phyloP scores from a whole-genome alignment of 2,113 vertebrate species.

The Carollia perspicillata region DNA sequence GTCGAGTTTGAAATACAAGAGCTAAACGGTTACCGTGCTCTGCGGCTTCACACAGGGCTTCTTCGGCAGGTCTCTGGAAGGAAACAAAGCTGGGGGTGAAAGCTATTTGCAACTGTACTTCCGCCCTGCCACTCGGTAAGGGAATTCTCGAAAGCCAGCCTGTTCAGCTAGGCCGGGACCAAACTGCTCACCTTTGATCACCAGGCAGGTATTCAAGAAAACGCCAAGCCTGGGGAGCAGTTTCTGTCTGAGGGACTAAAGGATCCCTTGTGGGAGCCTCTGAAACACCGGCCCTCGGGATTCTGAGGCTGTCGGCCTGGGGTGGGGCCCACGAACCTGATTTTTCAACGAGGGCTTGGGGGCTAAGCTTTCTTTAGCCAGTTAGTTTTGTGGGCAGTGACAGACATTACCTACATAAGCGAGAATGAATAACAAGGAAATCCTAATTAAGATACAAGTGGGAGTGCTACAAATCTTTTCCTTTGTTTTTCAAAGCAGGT shows the following conservation, averaged over 20 bases:
- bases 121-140: background rate
- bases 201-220: background rate
- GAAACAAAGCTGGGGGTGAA: slow-evolving; percentile 68
- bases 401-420: background rate
- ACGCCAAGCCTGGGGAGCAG: background rate
- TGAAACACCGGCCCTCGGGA: background rate
- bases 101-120: background rate
- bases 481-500: background rate
- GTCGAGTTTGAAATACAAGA: background rate
- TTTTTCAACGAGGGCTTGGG: background rate
- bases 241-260: background rate
- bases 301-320: background rate
- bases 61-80: slow-evolving; percentile 83
- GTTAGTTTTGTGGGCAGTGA: background rate
- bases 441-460: background rate
- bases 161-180: background rate
- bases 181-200: background rate
- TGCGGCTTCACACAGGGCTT: slow-evolving; percentile 66
- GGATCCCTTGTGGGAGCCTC: background rate
- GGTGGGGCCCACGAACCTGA: background rate
- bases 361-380: background rate
- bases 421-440: background rate
- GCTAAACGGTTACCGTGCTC: slow-evolving; percentile 79
- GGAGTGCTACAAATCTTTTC: background rate
- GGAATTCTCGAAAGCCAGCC: background rate